Conservation (phyloP, 2,113 vertebrate species). For the Nerophis lumbriciformis region DNA sequence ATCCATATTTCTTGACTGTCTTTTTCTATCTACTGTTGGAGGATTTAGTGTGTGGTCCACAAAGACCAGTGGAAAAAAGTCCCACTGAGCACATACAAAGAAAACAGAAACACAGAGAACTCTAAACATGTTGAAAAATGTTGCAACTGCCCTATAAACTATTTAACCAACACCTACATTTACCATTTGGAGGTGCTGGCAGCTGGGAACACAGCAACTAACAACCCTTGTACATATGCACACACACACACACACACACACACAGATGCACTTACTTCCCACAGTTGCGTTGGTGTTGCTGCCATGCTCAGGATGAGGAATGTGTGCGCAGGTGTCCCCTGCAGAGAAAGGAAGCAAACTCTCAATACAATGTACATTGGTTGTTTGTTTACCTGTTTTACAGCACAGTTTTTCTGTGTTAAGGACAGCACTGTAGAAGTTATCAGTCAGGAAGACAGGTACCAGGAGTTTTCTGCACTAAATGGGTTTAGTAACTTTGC, state of each 20-base stretch:
- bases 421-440: background rate
- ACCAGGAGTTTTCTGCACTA: background rate
- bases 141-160: conserved; percentile 21
- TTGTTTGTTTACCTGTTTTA: conserved; percentile 3
- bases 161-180: conserved; percentile 11
- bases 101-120: background rate
- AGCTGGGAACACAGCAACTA: conserved; percentile 55
- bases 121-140: conserved; percentile 25
- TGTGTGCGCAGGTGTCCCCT: conserved; percentile 54
- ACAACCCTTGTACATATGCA: conserved; percentile 7
- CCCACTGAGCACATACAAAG: conserved; percentile 10
- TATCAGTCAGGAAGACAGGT: conserved; percentile 10
- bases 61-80: conserved; percentile 30
- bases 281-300: conserved; percentile 49
- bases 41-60: conserved; percentile 61
- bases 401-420: conserved; percentile 3
- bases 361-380: background rate
- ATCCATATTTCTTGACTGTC: conserved; percentile 22
- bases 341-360: conserved; percentile 20
- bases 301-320: conserved; percentile 35
- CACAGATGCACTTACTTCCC: conserved; percentile 35
- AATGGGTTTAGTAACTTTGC: background rate
- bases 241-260: conserved; percentile 25
- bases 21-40: conserved; percentile 50
- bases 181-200: conserved; percentile 42